Evolutionary conservation across 1,140 invertebrate species (phyloP).

Genomic region (Drosophila tropicalis): DNA sequence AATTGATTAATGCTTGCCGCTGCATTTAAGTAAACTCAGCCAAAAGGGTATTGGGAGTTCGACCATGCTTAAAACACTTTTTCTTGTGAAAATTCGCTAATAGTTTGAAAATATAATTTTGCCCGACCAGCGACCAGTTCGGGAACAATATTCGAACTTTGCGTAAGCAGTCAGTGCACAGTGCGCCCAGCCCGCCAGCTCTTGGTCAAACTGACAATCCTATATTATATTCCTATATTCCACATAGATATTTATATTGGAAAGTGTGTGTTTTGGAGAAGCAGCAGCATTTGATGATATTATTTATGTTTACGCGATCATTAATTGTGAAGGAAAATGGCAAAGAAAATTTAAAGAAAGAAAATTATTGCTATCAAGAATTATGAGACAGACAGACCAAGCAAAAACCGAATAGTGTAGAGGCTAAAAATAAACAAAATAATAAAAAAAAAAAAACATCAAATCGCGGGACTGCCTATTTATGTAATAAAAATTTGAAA

Average conservation of each 20-base stretch:
- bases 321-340: slow-evolving; percentile 40
- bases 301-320: slow-evolving; percentile 40
- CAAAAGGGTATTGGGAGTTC: not conserved
- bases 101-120: slow-evolving; percentile 69
- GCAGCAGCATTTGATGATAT: slow-evolving; percentile 7
- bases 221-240: not conserved
- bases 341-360: slow-evolving; percentile 36
- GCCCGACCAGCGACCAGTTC: slow-evolving; percentile 78
- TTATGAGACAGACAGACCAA: slow-evolving; percentile 57
- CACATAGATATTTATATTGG: slow-evolving; percentile 17
- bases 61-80: not conserved
- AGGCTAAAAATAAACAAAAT: slow-evolving; percentile 76
- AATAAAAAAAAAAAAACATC: not conserved
- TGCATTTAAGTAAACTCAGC: not conserved
- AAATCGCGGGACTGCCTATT: slow-evolving; percentile 76
- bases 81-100: slow-evolving; percentile 74
- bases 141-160: slow-evolving; percentile 77
- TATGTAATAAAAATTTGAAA: slow-evolving; percentile 77
- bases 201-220: slow-evolving; percentile 18
- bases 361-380: slow-evolving; percentile 57
- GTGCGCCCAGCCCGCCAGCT: not conserved
- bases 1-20: too few relatives aligned
- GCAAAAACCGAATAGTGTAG: slow-evolving; percentile 63
- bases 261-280: slow-evolving; percentile 36
- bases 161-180: slow-evolving; percentile 57